Base-by-base conservation (phyloP, 1,140 invertebrate species). In the Lutraria rhynchaena region DNA sequence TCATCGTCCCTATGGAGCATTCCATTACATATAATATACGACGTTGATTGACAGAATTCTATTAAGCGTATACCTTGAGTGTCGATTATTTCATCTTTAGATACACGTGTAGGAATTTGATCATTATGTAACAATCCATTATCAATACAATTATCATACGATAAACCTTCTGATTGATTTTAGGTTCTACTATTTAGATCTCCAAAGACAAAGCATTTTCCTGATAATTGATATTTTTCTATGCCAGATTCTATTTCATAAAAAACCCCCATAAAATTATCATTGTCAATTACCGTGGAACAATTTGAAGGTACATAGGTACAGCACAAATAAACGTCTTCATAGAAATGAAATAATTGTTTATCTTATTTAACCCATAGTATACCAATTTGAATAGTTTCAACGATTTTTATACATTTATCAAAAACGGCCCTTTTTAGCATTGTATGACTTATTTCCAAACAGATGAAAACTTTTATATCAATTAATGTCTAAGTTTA, bases 201-300 rank as follows among this genome's bases (percentile, higher is more conserved):
- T n/a, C n/a, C n/a, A n/a, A n/a, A n/a, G n/a, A n/a, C n/a, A n/a
- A n/a, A n/a, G n/a, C n/a, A n/a, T n/a, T n/a, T 57, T 24, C 22
- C 55, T 9, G 15, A 24, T 13, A 24, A 24, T 57, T 57, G 9
- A 67, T 67, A 67, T 41, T 67, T 35, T 67, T 67, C 63, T n/a
- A 67, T 31, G 19, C 63, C 63, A 17, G 19, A 35, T 67, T 67
- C 63, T 67, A 31, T n/a, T 67, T 35, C 19, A 15, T 67, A 15
- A 41, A 67, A 67, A 67, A 67, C 33, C 33, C 41, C 63, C n/a
- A n/a, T n/a, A 67, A 67, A 67, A 4, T 67, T 27, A 35, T 67
- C 19, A n/a, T 19, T 13, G 19, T 67, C 19, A 17, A 67, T n/a
- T 19, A 67, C 35, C 19, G 19, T 31, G 19, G 63, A 67, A 19